Evolutionary conservation across 2,888 invertebrate species (phyloP).

Genomic region (Chirona hameri): DNA sequence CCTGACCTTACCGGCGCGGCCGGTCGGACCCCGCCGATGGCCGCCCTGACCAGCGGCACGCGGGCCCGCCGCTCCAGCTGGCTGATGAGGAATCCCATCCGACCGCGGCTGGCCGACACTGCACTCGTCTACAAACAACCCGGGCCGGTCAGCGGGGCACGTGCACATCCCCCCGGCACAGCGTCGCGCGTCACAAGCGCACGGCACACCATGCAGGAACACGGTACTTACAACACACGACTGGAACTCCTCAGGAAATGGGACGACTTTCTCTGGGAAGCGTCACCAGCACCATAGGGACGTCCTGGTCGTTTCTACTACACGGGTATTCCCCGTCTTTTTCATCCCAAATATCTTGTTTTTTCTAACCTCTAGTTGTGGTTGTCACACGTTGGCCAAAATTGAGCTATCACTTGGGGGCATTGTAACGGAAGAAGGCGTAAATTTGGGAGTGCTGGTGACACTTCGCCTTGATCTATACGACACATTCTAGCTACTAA

Average conservation of each 20-base stretch:
- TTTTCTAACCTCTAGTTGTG: no score
- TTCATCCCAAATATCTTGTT: no score
- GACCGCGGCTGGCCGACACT: not conserved
- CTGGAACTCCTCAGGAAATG: not conserved
- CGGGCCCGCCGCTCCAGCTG: constrained; percentile 8
- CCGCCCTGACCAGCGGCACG: not conserved
- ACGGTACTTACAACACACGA: not conserved
- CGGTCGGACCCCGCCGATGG: not conserved
- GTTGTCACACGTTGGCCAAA: no score
- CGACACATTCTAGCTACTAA: not conserved
- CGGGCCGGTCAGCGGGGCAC: not conserved
- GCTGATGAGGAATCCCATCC: not conserved
- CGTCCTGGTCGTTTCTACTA: no score
- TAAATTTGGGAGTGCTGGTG: not conserved
- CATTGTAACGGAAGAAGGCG: no score
- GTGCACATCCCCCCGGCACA: not conserved
- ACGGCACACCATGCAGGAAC: not conserved
- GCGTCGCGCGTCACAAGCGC: not conserved
- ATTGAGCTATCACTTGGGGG: no score
- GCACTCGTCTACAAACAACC: not conserved
- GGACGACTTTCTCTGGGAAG: not conserved
- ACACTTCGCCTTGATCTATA: not conserved
- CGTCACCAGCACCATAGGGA: not conserved
- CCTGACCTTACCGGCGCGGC: not conserved
- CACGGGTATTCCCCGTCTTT: no score